These are phyloP conservation scores for Leptoclinus maculatus DNA, from an alignment of 2,797 vertebrate genomes.

Conservation along the genomic window DNA sequence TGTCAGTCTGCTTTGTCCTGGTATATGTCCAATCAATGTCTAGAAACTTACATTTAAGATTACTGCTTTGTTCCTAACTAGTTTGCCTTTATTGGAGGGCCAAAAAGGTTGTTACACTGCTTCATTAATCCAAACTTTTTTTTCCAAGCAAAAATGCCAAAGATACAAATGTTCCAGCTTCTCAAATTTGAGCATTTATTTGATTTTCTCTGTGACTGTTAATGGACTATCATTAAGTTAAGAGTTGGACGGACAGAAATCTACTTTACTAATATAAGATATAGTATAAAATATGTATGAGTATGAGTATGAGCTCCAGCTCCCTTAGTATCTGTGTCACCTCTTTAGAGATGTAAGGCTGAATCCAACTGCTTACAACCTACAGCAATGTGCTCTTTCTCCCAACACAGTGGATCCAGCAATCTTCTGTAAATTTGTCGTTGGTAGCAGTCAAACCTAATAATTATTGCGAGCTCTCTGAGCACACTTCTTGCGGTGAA, in stretches of 20 bases:
- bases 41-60: constrained; percentile 22
- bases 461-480: constrained; percentile 25
- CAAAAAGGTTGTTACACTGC: not conserved
- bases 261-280: not conserved
- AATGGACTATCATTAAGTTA: not conserved
- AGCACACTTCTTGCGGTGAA: constrained; percentile 27
- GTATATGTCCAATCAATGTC: not conserved
- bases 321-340: not conserved
- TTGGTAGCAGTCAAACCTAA: constrained; percentile 19
- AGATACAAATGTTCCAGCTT: not conserved
- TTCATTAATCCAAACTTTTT: not conserved
- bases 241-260: not conserved
- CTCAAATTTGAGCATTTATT: not conserved
- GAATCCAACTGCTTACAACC: not conserved
- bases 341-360: not conserved
- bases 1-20: constrained; percentile 8
- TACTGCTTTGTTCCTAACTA: not conserved
- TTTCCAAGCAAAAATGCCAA: not conserved
- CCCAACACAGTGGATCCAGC: not conserved
- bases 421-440: constrained; percentile 18
- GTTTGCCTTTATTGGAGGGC: not conserved
- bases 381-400: not conserved
- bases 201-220: not conserved
- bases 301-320: not conserved
- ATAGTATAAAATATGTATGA: not conserved